These are phyloP conservation scores for Zaprionus vittiger DNA, from an alignment of 1,140 invertebrate genomes.

Conservation along the genomic window DNA sequence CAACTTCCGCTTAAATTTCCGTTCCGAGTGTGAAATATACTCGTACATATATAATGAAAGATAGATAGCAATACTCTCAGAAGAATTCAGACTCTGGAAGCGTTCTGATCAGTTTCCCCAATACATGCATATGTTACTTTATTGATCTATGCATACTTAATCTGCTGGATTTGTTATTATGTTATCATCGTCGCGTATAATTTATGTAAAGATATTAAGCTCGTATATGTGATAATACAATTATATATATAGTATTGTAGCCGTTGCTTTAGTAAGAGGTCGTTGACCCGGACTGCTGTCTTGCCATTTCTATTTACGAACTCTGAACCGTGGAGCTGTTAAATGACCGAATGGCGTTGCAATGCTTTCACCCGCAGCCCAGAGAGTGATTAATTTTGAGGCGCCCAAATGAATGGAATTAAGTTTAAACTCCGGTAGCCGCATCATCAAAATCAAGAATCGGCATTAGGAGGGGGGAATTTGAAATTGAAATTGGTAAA, in stretches of 20 bases:
- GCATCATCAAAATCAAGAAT: constrained; percentile 30
- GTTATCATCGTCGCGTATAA: constrained; percentile 22
- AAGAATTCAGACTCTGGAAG: neutral
- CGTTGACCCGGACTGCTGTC: constrained; percentile 34
- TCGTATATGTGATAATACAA: constrained; percentile 27
- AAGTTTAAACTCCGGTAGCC: constrained; percentile 67
- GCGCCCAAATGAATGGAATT: constrained; percentile 26
- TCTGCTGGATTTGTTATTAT: constrained; percentile 9
- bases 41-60: neutral
- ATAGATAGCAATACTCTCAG: neutral
- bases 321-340: constrained; percentile 1
- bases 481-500: constrained; percentile 16
- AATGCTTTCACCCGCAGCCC: constrained; percentile 67
- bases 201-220: constrained; percentile 23
- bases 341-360: constrained; percentile 16
- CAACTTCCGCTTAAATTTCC: neutral
- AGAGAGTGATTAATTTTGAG: constrained; percentile 55
- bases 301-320: constrained; percentile 17
- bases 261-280: constrained; percentile 11
- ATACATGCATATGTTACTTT: neutral
- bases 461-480: neutral
- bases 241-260: neutral
- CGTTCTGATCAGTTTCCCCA: neutral
- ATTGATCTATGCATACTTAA: neutral
- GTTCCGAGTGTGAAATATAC: neutral